A percentile compares a stretch with the other conserved stretches of the same genome.
Conservation (phyloP, 1,140 invertebrate genomes). For the Octopus sinensis region DNA sequence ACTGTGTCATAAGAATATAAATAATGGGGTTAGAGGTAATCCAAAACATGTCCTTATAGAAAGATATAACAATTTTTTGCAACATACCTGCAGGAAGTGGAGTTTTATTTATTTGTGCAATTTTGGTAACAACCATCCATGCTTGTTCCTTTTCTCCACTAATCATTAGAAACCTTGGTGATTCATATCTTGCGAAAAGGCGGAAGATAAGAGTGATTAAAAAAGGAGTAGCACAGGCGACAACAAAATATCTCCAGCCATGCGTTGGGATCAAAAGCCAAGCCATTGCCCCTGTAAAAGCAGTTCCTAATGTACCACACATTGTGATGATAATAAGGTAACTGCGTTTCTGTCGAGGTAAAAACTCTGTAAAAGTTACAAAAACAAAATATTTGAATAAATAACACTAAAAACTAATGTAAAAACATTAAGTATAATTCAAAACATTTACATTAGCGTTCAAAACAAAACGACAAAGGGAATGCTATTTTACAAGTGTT, state of each 20-base stretch:
- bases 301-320: constrained; percentile 46
- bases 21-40: too few species aligned
- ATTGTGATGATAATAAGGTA: constrained; percentile 47
- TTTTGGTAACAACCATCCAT: constrained; percentile 33
- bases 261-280: constrained; percentile 40
- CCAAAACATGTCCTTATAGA: too few species aligned
- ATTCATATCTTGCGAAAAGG: constrained; percentile 37
- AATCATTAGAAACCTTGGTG: constrained; percentile 43
- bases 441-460: neutral
- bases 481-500: constrained; percentile 2
- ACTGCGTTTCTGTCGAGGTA: constrained; percentile 40
- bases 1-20: too few species aligned
- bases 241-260: constrained; percentile 48
- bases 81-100: constrained; percentile 33
- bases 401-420: constrained; percentile 1
- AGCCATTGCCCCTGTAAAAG: constrained; percentile 39
- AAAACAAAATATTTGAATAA: neutral
- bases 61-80: too few species aligned
- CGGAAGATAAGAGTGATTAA: constrained; percentile 33
- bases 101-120: constrained; percentile 35
- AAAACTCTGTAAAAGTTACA: constrained; percentile 40
- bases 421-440: neutral
- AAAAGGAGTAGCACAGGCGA: constrained; percentile 39
- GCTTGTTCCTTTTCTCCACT: constrained; percentile 34
- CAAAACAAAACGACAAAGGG: neutral